Evolutionary conservation across 2,888 invertebrate species (phyloP), one percentile per base, ranked within the genome.

Genomic region (Cordilura impudica): DNA sequence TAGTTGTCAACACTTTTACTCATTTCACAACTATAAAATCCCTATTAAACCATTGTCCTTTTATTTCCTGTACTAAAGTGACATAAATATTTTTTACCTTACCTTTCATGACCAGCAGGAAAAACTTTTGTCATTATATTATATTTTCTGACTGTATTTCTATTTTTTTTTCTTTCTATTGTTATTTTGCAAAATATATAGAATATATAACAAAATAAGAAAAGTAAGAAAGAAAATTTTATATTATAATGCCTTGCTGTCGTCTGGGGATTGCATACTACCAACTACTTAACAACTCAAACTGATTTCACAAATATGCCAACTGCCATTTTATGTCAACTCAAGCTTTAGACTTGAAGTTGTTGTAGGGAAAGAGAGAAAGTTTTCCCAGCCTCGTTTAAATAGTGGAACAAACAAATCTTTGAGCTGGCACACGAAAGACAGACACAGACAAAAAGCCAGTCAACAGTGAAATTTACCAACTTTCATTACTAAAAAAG

Each of bases 281-380:
- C 71, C 75, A 79, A 81, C 81, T 81, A 80, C 82, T 81, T 81
- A 83, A 78, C 82, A 74, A 82, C 83, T 83, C 84, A 83, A 79
- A 84, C 83, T 84, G 84, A 83, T 84, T 84, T 84, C 81, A 82
- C 83, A 83, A 85, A 85, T 84, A 83, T 83, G 84, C 84, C 83
- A 84, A 82, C 74, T 83, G 83, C 82, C 84, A 83, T 83, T 85
- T 85, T 78, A 83, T 83, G 84, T 83, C 84, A 85, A 78, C 71
- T 78, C 74, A 74, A 72, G 71, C 79, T 81, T 79, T 74, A 71
- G 74, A 74, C 31, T 71, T 74, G 45, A 31, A 71, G 29, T 54
- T 76, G n/a, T n/a, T n/a, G n/a, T n/a, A 74, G 51, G 60, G 73
- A 78, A 70, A 31, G 47, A 21, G 53, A 53, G 49, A 39, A 47